Base-by-base conservation (phyloP, 2,113 vertebrate genomes). In the Penelope pileata region DNA sequence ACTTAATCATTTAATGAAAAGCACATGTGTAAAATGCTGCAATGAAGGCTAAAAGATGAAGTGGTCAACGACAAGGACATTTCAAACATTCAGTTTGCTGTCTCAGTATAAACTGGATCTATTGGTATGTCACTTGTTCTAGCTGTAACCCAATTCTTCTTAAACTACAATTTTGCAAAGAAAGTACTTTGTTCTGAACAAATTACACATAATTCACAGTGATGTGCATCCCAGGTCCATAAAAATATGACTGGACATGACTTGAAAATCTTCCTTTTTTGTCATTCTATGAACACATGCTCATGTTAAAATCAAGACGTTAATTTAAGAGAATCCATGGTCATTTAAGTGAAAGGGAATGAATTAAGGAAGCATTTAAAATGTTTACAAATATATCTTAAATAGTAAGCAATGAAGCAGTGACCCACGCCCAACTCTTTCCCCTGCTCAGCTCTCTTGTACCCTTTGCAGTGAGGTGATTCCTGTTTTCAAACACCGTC, bases 1-100 rank as follows among this genome's bases (percentile, higher is more conserved):
- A 67, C 6, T 6, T 12, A 81, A 54, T 47, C 80, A 74, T 74
- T 66, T 80, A 93, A 91, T 30, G 27, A 62, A 72, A 88, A 83
- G 18, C 67, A 80, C 12, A 5, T 59, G 67, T 53, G 51, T 42
- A 66, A 58, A 88, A 74, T 19, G 59, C 43, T 58, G 32, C 10
- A 2, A 23, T 4, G 47, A 83, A 83, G 45, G 64, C 1, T 81
- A 60, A 77, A 88, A 90, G 88, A 74, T n/a, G 67, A 74, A 88
- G 72, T 14, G 50, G 48, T 12, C 15, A 21, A 66, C 5, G 47
- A 64, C 67, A 77, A 74, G 42, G 64, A 69, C 48, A 50, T 51
- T 34, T 76, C 67, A 83, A 84, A 59, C 23, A 40, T 30, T 64
- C 56, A 15, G 12, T 70, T n/a, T 51, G 38, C n/a, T 59, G 34